Evolutionary conservation across 2,797 vertebrate genomes (phyloP).

Genomic region (Holocentrus rufus): DNA sequence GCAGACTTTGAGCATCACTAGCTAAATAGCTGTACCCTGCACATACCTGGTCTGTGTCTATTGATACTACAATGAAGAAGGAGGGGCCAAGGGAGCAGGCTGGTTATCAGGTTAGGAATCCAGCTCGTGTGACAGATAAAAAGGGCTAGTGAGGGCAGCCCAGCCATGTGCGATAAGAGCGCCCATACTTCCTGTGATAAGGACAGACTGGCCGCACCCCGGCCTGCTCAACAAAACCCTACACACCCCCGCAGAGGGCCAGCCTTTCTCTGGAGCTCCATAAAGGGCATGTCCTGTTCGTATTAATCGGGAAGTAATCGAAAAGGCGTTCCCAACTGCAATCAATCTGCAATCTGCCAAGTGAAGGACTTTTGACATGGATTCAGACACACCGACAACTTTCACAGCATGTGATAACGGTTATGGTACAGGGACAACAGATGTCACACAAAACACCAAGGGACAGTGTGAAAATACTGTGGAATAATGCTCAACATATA

Average conservation of each 20-base stretch:
- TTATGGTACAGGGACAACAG: too few relatives aligned
- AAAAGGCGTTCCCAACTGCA: slow-evolving; percentile 8
- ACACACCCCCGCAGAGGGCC: slow-evolving; percentile 27
- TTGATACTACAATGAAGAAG: slow-evolving; percentile 51
- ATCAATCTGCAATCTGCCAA: too few relatives aligned
- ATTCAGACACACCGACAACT: too few relatives aligned
- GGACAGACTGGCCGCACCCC: slow-evolving; percentile 64
- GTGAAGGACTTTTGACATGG: too few relatives aligned
- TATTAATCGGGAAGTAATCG: slow-evolving; percentile 48
- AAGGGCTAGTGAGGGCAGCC: slow-evolving; percentile 68
- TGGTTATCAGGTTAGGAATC: slow-evolving; percentile 65
- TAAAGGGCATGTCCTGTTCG: slow-evolving; percentile 20
- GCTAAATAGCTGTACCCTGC: not conserved
- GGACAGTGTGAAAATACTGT: too few relatives aligned
- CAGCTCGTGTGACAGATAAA: slow-evolving; percentile 71
- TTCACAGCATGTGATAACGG: too few relatives aligned
- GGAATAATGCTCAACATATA: too few relatives aligned
- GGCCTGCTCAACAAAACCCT: slow-evolving; percentile 57
- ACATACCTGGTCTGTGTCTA: slow-evolving; percentile 39
- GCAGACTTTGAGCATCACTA: not conserved
- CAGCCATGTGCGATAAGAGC: slow-evolving; percentile 72
- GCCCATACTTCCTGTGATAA: slow-evolving; percentile 77
- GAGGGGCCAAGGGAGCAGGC: slow-evolving; percentile 16
- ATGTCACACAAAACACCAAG: too few relatives aligned
- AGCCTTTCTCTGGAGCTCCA: slow-evolving; percentile 2